Base-by-base conservation (phyloP, 2,113 vertebrate genomes). In the Oenanthe melanoleuca region DNA sequence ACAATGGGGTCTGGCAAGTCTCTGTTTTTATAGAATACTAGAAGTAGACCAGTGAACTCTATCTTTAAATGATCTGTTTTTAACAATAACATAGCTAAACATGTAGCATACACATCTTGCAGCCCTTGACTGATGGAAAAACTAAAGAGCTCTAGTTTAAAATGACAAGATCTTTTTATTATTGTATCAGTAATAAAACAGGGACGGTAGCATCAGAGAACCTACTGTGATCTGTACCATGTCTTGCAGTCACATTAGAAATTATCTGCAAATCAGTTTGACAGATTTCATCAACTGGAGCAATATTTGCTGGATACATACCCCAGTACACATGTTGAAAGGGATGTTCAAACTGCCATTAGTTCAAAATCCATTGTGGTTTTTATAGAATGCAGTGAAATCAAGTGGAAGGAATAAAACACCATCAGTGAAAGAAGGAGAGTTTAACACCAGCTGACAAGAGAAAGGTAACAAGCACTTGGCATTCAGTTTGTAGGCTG, bases 121-220 rank as follows among this genome's bases (percentile, higher is more conserved):
- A 83, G 71, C 60, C 28, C 52, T 77, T 1, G 2, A 73, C 49
- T 69, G 70, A 57, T 19, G 29, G 81, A 86, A 82, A 64, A 86
- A 69, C 82, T 73, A 38, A 69, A 69, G 45, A 79, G 63, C 21
- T 87, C 64, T 86, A 21, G 37, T 83, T 90, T 71, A 92, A 65
- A 91, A 83, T 63, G 26, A 71, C 45, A 89, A 66, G 74, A 88
- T 81, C 28, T 73, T 96, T 93, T 95, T 94, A 86, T 93, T 94
- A 64, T 90, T 64, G 8, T 74, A 70, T 60, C 55, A 86, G 63
- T 94, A 96, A 73, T 85, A 85, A 91, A 80, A 81, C 92, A 88
- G 77, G 44, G 29, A 66, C 9, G 11, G 37, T 75, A 74, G 55
- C 67, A 71, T 89, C 88, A 87, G 86, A 94, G 87, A 67, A 82